Conservation (phyloP, 1,140 invertebrate species). For the Melitaea cinxia region DNA sequence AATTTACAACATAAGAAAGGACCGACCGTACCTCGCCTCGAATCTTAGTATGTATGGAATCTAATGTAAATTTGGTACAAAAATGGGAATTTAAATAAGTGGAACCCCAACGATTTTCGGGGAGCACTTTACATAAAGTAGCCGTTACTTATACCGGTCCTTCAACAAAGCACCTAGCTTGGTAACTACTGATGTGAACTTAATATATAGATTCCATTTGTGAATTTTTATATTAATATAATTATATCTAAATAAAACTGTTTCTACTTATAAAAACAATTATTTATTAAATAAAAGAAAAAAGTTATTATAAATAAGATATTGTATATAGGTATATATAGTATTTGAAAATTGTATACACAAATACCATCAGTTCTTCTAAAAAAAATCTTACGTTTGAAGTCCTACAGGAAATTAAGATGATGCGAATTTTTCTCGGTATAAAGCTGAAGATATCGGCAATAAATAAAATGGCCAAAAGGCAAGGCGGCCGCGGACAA, state of each 20-base stretch:
- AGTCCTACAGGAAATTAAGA: constrained; percentile 76
- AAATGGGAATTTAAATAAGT: constrained; percentile 80
- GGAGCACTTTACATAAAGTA: constrained; percentile 64
- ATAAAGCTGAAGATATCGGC: constrained; percentile 59
- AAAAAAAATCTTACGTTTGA: constrained; percentile 31
- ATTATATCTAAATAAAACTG: too few relatives aligned
- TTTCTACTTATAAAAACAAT: too few relatives aligned
- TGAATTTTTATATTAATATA: background rate
- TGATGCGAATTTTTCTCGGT: constrained; percentile 68
- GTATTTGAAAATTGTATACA: background rate
- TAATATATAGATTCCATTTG: background rate
- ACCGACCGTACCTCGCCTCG: constrained; percentile 65
- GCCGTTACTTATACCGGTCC: constrained; percentile 68
- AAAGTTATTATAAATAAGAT: background rate
- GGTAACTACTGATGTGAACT: background rate
- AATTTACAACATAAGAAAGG: constrained; percentile 77
- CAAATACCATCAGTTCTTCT: background rate
- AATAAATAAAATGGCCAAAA: constrained; percentile 79
- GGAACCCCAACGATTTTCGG: constrained; percentile 46
- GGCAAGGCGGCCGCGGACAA: constrained; percentile 51
- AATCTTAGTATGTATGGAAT: constrained; percentile 68
- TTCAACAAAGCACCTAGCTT: constrained; percentile 26
- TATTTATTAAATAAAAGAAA: too few relatives aligned
- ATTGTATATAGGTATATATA: too few relatives aligned
- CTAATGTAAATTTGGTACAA: constrained; percentile 78